Evolutionary conservation across 1,140 invertebrate genomes (phyloP).

Genomic region (Probaryconus sp.): DNA sequence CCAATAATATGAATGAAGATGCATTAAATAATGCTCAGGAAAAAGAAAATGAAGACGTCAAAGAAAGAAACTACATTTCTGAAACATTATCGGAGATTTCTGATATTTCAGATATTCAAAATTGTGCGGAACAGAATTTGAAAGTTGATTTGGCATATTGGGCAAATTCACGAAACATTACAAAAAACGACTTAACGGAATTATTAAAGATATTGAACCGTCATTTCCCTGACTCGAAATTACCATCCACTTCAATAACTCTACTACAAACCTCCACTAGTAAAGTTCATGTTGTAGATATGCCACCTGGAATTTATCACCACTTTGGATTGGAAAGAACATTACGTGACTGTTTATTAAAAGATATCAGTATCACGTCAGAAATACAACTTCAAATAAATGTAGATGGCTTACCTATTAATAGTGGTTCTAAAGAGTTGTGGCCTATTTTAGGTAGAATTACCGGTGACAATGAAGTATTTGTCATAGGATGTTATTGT

Average conservation of each 20-base stretch:
- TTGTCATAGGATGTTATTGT: conserved; percentile 31
- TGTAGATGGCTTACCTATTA: conserved; percentile 6
- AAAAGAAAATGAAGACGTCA: too few species aligned
- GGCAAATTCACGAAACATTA: not conserved
- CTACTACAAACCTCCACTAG: not conserved
- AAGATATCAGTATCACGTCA: not conserved
- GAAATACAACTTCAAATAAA: conserved; percentile 4
- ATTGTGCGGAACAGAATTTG: too few species aligned
- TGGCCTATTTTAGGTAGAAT: conserved; percentile 16
- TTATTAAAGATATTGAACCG: not conserved
- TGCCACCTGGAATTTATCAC: not conserved
- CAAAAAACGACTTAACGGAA: not conserved
- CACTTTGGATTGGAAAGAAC: not conserved
- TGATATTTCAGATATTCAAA: too few species aligned
- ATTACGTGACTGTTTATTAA: not conserved
- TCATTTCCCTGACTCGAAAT: not conserved
- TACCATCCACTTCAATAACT: not conserved
- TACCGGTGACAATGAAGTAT: not conserved
- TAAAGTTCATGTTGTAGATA: not conserved
- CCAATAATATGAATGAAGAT: too few species aligned
- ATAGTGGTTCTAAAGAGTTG: not conserved
- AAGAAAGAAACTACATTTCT: too few species aligned
- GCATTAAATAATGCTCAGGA: too few species aligned
- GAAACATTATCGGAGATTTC: too few species aligned
- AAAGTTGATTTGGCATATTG: too few species aligned